Conservation (phyloP, 2,888 invertebrate species). For the Carpatolechia fugitivella region DNA sequence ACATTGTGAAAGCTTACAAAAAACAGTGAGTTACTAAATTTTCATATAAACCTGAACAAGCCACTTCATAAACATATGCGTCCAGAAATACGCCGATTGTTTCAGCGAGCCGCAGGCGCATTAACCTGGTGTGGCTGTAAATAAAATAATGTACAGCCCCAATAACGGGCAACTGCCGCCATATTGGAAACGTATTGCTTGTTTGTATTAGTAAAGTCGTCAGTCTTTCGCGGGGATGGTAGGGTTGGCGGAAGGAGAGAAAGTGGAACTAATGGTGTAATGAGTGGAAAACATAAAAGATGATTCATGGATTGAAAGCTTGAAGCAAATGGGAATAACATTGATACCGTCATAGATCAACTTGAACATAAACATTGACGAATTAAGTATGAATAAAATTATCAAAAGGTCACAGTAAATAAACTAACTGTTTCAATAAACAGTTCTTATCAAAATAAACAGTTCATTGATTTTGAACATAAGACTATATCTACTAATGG, state of each 20-base stretch:
- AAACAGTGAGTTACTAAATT: not conserved
- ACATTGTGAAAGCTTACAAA: not conserved
- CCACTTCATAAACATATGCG: conserved; percentile 40
- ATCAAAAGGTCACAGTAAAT: too few species aligned
- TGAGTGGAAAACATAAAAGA: too few species aligned
- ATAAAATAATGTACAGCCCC: conserved; percentile 74
- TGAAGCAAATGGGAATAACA: too few species aligned
- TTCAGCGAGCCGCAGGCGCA: conserved; percentile 50
- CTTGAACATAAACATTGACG: too few species aligned
- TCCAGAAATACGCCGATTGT: conserved; percentile 64
- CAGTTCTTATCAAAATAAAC: too few species aligned
- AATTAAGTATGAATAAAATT: too few species aligned
- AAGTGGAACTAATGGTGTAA: too few species aligned
- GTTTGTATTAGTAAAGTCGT: conserved; percentile 69
- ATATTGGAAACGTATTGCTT: conserved; percentile 65
- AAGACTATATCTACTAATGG: too few species aligned
- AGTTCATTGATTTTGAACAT: too few species aligned
- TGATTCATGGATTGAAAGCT: too few species aligned
- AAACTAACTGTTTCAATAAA: too few species aligned
- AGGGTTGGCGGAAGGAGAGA: not conserved
- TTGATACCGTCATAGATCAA: too few species aligned
- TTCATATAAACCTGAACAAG: conserved; percentile 23
- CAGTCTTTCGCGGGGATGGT: conserved; percentile 52
- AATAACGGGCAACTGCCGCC: conserved; percentile 62
- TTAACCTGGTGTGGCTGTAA: conserved; percentile 68